Percentiles rank a stretch among this genome's conserved stretches.
These are phyloP conservation scores for Platalea minor DNA, from an alignment of 2,797 vertebrate genomes.

Conservation along the genomic window DNA sequence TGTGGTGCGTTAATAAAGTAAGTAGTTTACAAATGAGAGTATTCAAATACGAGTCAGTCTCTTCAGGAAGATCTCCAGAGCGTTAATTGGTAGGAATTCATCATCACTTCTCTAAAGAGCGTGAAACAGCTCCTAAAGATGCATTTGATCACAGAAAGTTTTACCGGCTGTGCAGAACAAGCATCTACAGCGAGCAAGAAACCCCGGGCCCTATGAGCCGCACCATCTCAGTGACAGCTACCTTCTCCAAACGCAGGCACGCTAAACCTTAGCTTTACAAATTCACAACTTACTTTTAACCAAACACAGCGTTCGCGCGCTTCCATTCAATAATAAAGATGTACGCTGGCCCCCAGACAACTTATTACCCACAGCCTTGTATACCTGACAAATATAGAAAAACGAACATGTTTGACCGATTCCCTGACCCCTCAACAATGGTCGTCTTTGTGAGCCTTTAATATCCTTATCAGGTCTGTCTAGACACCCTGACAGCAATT, in stretches of 20 bases:
- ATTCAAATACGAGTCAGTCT: not conserved
- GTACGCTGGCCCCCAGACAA: not conserved
- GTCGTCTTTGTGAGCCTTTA: conserved; percentile 82
- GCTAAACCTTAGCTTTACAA: not conserved
- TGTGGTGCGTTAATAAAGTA: not conserved
- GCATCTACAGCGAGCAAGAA: not conserved
- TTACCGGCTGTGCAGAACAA: accelerated
- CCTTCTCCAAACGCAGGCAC: not conserved
- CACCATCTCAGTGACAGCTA: not conserved
- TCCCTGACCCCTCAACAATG: conserved; percentile 83
- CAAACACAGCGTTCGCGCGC: not conserved
- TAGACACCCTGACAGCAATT: conserved; percentile 85
- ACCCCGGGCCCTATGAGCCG: accelerated
- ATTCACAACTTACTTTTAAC: not conserved
- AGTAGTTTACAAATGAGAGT: not conserved
- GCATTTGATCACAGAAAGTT: not conserved
- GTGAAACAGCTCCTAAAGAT: not conserved
- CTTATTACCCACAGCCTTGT: conserved; percentile 35
- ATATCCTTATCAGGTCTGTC: conserved; percentile 91
- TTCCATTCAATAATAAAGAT: not conserved
- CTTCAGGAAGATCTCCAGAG: not conserved
- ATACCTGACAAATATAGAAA: conserved; percentile 72
- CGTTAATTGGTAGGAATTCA: not conserved
- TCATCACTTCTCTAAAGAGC: not conserved
- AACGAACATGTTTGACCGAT: conserved; percentile 70